Evolutionary conservation across 1,140 invertebrate species (phyloP).

Genomic region (Musca domestica): DNA sequence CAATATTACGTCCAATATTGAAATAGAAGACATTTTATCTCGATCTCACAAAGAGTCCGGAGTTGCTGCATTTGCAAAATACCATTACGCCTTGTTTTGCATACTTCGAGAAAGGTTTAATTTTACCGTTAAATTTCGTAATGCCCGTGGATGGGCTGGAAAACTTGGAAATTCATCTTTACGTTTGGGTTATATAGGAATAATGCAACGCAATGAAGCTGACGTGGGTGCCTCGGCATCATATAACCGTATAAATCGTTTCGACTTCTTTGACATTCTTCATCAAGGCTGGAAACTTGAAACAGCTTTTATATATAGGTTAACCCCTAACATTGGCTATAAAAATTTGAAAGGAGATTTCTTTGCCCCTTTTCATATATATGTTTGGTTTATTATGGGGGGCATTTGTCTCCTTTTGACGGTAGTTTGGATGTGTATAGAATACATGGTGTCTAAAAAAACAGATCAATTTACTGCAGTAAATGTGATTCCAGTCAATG

Average conservation of each 20-base stretch:
- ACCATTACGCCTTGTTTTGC: constrained; percentile 41
- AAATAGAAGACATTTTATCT: constrained; percentile 39
- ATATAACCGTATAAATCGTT: constrained; percentile 46
- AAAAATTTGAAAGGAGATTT: constrained; percentile 43
- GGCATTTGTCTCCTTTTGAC: constrained; percentile 30
- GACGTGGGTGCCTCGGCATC: constrained; percentile 46
- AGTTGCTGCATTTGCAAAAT: constrained; percentile 45
- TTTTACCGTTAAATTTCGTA: constrained; percentile 46
- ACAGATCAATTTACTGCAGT: neutral
- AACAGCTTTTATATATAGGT: constrained; percentile 44
- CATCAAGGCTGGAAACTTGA: constrained; percentile 51
- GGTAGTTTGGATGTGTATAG: constrained; percentile 30
- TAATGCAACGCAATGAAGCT: constrained; percentile 44
- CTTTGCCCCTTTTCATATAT: constrained; percentile 39
- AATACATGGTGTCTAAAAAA: constrained; percentile 30
- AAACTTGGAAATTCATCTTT: constrained; percentile 40
- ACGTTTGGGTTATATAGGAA: constrained; percentile 42
- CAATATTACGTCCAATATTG: constrained; percentile 37
- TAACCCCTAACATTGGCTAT: constrained; percentile 41
- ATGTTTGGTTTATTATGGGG: constrained; percentile 38
- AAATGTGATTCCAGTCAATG: constrained; percentile 18
- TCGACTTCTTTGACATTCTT: constrained; percentile 47
- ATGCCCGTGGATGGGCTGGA: constrained; percentile 50
- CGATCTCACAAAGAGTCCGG: constrained; percentile 38
- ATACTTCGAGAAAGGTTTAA: constrained; percentile 43